Evolutionary conservation across 2,888 invertebrate genomes (phyloP).

Genomic region (Synanthedon vespiformis): DNA sequence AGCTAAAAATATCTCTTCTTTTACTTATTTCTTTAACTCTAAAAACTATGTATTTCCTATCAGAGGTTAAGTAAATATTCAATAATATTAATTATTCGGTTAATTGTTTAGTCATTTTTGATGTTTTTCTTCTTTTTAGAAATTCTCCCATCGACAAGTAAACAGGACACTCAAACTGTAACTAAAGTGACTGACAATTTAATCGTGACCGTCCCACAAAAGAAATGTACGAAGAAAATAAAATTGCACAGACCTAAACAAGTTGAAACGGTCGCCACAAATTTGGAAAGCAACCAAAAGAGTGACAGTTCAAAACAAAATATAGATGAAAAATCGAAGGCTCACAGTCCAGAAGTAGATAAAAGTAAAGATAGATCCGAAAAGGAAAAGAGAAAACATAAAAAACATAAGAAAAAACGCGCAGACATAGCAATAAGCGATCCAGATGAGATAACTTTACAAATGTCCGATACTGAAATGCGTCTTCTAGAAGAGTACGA

Average conservation of each 20-base stretch:
- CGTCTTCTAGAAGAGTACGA: slow-evolving; percentile 57
- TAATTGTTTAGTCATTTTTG: too few relatives aligned
- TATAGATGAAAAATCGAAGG: slow-evolving; percentile 15
- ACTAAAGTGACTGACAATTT: slow-evolving; percentile 41
- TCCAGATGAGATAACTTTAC: slow-evolving; percentile 56
- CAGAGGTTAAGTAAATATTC: too few relatives aligned
- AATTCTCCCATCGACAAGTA: background rate
- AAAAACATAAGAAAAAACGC: slow-evolving; percentile 27
- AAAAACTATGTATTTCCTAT: too few relatives aligned
- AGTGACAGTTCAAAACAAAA: background rate
- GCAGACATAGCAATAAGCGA: slow-evolving; percentile 40
- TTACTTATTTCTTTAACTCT: too few relatives aligned
- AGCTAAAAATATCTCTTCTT: too few relatives aligned
- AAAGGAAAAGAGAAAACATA: slow-evolving; percentile 32
- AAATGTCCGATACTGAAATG: slow-evolving; percentile 61
- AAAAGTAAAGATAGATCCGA: slow-evolving; percentile 19
- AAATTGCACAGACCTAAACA: slow-evolving; percentile 47
- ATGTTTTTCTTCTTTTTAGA: background rate
- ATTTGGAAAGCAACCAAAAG: background rate
- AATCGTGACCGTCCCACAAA: slow-evolving; percentile 45
- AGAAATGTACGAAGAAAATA: slow-evolving; percentile 40
- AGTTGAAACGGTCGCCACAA: background rate
- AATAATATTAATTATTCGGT: too few relatives aligned
- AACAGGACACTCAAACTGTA: slow-evolving; percentile 8
- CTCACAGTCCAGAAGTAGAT: slow-evolving; percentile 2